phyloP scores from a whole-genome alignment of 2,113 vertebrate species.

The Notarius lentiginosus region DNA sequence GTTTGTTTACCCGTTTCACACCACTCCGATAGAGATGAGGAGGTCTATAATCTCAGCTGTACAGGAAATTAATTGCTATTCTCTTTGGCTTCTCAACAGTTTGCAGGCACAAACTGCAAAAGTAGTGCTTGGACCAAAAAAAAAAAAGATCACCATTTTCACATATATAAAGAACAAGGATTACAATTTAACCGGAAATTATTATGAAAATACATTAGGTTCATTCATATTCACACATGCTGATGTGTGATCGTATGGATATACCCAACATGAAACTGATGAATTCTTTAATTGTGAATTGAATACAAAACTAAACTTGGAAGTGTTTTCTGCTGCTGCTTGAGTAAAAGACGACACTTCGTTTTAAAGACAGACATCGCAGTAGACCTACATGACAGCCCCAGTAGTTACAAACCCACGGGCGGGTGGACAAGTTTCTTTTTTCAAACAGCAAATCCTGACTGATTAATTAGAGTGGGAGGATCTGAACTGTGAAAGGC shows the following conservation, averaged over 20 bases:
- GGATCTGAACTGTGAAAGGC: slow-evolving; percentile 36
- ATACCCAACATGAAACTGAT: neutral
- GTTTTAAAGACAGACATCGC: slow-evolving; percentile 36
- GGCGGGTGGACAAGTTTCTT: slow-evolving; percentile 28
- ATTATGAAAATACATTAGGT: neutral
- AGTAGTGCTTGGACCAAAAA: neutral
- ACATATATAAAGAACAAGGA: neutral
- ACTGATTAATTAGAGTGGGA: slow-evolving; percentile 48
- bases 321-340: neutral
- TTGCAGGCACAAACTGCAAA: neutral
- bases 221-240: neutral
- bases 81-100: too few relatives aligned
- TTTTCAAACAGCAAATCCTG: slow-evolving; percentile 1
- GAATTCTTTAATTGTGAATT: neutral
- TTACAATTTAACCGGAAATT: neutral
- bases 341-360: slow-evolving; percentile 5
- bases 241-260: neutral
- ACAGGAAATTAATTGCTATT: too few relatives aligned
- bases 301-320: neutral
- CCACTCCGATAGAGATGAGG: too few relatives aligned
- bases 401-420: slow-evolving; percentile 20
- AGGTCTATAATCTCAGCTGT: neutral
- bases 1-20: too few relatives aligned
- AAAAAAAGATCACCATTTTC: neutral
- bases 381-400: slow-evolving; percentile 40